Conservation (phyloP, 2,113 vertebrate genomes). For the Conger conger region DNA sequence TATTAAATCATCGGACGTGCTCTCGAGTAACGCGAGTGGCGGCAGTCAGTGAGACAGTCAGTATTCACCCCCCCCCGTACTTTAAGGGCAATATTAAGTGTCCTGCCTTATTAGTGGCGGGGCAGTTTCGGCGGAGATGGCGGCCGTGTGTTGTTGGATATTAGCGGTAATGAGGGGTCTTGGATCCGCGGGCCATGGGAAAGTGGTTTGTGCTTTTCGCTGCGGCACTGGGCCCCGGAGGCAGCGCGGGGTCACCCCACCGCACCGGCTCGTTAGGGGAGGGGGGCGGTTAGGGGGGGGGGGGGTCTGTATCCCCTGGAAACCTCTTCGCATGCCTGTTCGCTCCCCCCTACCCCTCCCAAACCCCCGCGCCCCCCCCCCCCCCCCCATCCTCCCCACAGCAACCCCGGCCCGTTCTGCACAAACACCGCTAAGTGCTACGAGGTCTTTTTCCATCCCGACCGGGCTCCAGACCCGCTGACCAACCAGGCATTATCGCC, state of each 20-base stretch:
- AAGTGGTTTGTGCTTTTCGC: slow-evolving; percentile 64
- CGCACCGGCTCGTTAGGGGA: slow-evolving; percentile 66
- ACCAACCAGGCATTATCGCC: slow-evolving; percentile 40
- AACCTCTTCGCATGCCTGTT: slow-evolving; percentile 48
- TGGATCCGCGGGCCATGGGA: slow-evolving; percentile 65
- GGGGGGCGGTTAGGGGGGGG: slow-evolving; percentile 35
- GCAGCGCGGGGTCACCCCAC: slow-evolving; percentile 66
- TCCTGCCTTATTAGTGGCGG: slow-evolving; percentile 68
- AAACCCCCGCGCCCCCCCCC: slow-evolving; percentile 13
- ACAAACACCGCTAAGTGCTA: background rate
- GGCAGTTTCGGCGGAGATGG: slow-evolving; percentile 57
- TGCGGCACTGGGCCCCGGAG: slow-evolving; percentile 61
- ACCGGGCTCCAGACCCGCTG: slow-evolving; percentile 46
- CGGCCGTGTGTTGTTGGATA: slow-evolving; percentile 71
- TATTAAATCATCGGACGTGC: background rate
- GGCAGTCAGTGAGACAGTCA: slow-evolving; percentile 9
- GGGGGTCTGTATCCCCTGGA: slow-evolving; percentile 45
- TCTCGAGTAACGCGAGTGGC: background rate
- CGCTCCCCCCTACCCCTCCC: slow-evolving; percentile 25
- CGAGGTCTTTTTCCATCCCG: slow-evolving; percentile 44
- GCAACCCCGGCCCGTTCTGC: background rate
- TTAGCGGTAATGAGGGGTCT: slow-evolving; percentile 75
- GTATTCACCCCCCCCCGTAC: background rate
- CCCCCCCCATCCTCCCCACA: slow-evolving; percentile 13
- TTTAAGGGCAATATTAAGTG: slow-evolving; percentile 57